Evolutionary conservation across 2,797 vertebrate genomes (phyloP).

Genomic region (Orestias chungarensis): DNA sequence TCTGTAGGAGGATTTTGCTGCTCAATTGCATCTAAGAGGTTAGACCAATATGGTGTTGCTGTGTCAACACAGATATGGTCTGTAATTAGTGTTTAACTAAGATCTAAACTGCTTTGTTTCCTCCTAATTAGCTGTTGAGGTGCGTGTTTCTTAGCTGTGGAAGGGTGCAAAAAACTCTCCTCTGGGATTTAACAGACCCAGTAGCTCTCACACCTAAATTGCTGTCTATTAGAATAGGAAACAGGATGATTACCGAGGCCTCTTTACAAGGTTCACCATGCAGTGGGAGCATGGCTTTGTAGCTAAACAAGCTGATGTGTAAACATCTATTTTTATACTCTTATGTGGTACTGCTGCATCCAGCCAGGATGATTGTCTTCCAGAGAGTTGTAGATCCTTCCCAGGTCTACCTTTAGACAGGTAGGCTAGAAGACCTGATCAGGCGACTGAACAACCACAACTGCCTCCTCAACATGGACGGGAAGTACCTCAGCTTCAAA

Average conservation of each 20-base stretch:
- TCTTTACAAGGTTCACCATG: constrained; percentile 64
- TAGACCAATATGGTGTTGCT: constrained; percentile 1
- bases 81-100: neutral
- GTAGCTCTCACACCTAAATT: constrained; percentile 76
- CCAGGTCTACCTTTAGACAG: neutral
- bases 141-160: constrained; percentile 55
- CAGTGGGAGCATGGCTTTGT: constrained; percentile 57
- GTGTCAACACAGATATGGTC: neutral
- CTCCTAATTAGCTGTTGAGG: constrained; percentile 62
- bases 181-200: constrained; percentile 63
- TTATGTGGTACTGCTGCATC: constrained; percentile 2
- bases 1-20: constrained; percentile 15
- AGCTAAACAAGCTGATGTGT: constrained; percentile 49
- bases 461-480: neutral
- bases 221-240: constrained; percentile 80
- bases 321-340: constrained; percentile 19
- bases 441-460: neutral
- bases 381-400: neutral
- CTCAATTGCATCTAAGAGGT: constrained; percentile 29
- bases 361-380: neutral
- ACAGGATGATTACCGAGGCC: constrained; percentile 76
- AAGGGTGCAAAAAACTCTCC: constrained; percentile 72
- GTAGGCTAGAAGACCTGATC: neutral
- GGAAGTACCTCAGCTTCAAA: neutral
- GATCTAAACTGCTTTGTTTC: constrained; percentile 12